Evolutionary conservation across 2,113 vertebrate genomes (phyloP).

Genomic region (Pelecanus crispus): DNA sequence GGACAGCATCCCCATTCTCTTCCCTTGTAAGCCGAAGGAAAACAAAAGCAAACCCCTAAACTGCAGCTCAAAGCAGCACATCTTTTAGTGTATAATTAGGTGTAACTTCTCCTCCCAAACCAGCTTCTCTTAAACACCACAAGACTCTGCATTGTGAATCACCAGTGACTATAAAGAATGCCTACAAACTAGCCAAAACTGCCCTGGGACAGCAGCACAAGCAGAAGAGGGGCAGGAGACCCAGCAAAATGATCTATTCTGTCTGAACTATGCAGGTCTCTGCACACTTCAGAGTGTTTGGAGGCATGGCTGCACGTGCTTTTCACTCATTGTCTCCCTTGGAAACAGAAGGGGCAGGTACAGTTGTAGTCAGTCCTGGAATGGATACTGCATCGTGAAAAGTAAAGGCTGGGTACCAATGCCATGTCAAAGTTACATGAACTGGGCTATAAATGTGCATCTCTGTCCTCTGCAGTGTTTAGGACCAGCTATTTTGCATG

Average conservation of each 20-base stretch:
- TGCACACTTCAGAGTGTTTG: not conserved
- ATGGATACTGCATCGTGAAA: not conserved
- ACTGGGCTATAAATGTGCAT: not conserved
- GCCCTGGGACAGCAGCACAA: not conserved
- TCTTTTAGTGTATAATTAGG: not conserved
- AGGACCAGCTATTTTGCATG: not conserved
- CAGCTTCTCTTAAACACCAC: not conserved
- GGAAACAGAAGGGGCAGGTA: not conserved
- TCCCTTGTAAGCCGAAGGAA: not conserved
- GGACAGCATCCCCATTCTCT: not conserved
- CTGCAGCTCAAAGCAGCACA: not conserved
- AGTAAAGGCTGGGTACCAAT: not conserved
- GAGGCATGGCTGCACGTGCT: not conserved
- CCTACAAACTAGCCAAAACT: not conserved
- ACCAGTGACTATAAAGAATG: rapidly evolving
- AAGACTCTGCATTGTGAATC: rapidly evolving
- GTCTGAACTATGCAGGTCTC: not conserved
- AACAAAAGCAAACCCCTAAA: not conserved
- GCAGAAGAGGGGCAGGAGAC: not conserved
- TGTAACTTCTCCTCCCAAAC: not conserved
- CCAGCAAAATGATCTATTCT: not conserved
- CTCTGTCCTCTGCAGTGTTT: not conserved
- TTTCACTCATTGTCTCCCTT: not conserved
- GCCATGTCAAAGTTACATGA: not conserved
- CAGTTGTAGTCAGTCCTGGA: not conserved